Conservation (phyloP, 2,113 vertebrate genomes). For the Alectura lathami region DNA sequence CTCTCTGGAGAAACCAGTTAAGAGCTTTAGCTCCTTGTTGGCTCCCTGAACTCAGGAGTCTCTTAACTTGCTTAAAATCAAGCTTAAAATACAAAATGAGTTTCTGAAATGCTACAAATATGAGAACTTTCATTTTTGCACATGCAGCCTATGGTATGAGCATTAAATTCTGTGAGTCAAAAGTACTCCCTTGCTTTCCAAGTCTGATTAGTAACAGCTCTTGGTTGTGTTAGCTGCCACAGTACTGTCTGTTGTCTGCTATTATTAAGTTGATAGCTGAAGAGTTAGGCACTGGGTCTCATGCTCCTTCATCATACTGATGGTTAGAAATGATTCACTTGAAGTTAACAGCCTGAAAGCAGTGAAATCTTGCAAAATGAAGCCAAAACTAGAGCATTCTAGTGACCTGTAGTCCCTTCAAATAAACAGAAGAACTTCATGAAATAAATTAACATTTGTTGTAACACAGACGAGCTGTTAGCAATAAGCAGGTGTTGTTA, state of each 20-base stretch:
- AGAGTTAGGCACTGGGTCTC: neutral
- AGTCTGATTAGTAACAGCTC: neutral
- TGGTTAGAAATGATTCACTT: neutral
- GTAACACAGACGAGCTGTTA: neutral
- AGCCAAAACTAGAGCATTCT: neutral
- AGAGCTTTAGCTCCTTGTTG: neutral
- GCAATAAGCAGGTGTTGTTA: neutral
- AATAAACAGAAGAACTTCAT: neutral
- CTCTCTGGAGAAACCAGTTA: neutral
- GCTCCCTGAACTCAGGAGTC: neutral
- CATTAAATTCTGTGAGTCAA: neutral
- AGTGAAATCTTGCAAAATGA: neutral
- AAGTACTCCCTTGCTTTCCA: neutral
- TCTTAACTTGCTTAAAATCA: neutral
- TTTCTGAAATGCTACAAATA: neutral
- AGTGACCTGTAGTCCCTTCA: neutral
- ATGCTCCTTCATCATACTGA: neutral
- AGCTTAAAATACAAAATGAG: neutral
- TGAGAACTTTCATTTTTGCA: neutral
- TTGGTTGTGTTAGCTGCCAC: neutral
- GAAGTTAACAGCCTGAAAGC: neutral
- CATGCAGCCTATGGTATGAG: neutral
- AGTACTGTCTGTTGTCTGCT: neutral
- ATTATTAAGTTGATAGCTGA: neutral
- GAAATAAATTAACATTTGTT: neutral